A percentile compares a stretch with the other conserved stretches of the same genome.
Evolutionary conservation across 2,797 vertebrate genomes (phyloP).

Genomic region (Enteromius unitaeniatus): DNA sequence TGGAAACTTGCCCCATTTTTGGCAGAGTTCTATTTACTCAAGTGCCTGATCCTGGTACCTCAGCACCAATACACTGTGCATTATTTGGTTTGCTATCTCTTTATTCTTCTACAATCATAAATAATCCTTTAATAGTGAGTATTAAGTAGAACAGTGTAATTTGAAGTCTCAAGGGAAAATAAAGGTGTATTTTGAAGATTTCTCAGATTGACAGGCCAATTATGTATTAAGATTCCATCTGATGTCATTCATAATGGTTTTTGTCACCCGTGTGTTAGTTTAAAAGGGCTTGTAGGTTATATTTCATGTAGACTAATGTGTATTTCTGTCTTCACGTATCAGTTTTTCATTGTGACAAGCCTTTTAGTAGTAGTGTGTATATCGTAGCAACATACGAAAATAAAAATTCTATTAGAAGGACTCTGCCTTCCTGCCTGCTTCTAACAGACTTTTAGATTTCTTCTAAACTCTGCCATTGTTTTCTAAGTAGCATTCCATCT

Average conservation of each 20-base stretch:
- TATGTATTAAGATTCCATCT: not conserved
- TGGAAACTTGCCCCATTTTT: conserved; percentile 28
- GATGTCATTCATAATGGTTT: not conserved
- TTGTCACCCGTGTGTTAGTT: conserved; percentile 14
- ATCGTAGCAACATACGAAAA: conserved; percentile 70
- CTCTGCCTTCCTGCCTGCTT: conserved; percentile 15
- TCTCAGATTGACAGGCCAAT: not conserved
- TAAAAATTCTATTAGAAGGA: conserved; percentile 60
- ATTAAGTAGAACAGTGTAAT: conserved; percentile 13
- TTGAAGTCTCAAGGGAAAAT: not conserved
- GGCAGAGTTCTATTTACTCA: conserved; percentile 61
- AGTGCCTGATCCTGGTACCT: conserved; percentile 75
- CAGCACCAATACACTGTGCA: conserved; percentile 72
- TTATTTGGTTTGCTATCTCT: conserved; percentile 47
- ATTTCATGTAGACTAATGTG: conserved; percentile 49
- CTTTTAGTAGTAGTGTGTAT: conserved; percentile 60
- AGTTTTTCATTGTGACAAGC: conserved; percentile 50
- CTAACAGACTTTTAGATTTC: not conserved
- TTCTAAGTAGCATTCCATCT: not conserved
- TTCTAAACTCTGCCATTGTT: no score
- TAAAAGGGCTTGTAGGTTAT: conserved; percentile 47
- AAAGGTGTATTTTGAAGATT: not conserved
- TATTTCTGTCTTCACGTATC: conserved; percentile 46
- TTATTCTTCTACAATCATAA: conserved; percentile 29
- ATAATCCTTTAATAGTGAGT: conserved; percentile 39